Conservation (phyloP, 2,113 vertebrate genomes). For the Anolis carolinensis region DNA sequence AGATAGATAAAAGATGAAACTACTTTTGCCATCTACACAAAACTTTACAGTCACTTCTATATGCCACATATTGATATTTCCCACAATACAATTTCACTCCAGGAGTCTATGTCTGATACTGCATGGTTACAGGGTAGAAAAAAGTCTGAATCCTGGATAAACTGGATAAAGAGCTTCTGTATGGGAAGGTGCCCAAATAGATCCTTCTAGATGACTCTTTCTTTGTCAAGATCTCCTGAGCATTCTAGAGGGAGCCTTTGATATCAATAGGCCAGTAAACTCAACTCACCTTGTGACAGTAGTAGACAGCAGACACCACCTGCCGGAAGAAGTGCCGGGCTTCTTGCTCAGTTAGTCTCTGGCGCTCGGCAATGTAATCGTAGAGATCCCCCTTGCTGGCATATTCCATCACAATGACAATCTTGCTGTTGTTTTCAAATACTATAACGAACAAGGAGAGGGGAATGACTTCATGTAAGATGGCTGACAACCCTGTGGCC, state of each 20-base stretch:
- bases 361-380: conserved; percentile 89
- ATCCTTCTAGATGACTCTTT: not conserved
- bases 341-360: conserved; percentile 83
- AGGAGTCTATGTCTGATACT: not conserved
- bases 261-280: rapidly evolving
- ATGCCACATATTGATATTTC: not conserved
- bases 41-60: not conserved
- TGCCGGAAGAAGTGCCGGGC: conserved; percentile 93
- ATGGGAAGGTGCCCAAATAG: not conserved
- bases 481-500: not conserved
- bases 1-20: not conserved
- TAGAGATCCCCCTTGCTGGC: conserved; percentile 94
- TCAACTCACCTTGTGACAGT: conserved; percentile 88
- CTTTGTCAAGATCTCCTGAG: not conserved
- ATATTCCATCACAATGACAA: conserved; percentile 98
- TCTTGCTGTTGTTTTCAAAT: conserved; percentile 97
- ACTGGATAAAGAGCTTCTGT: not conserved
- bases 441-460: conserved; percentile 69
- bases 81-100: not conserved
- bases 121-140: not conserved
- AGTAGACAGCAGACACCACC: conserved; percentile 91
- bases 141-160: not conserved
- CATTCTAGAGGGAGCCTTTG: rapidly evolving
- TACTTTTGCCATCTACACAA: not conserved
- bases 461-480: rapidly evolving